phyloP scores from a whole-genome alignment of 2,113 vertebrate species.

The Helogale parvula region DNA sequence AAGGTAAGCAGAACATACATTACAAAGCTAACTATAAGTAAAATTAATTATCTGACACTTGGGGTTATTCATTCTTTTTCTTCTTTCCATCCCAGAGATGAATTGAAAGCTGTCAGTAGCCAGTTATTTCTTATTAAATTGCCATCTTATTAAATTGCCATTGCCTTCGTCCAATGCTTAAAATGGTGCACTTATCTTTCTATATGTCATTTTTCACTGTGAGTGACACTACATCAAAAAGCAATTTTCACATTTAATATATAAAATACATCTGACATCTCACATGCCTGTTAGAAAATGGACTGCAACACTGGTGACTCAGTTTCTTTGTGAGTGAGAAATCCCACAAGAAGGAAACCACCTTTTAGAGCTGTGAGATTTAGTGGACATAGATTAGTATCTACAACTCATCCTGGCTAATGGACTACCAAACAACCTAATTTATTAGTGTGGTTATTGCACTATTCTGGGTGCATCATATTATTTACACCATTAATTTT shows the following conservation, averaged over 20 bases:
- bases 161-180: conserved; percentile 49
- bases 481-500: neutral
- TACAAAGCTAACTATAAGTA: conserved; percentile 27
- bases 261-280: neutral
- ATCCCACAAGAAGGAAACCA: neutral
- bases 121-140: conserved; percentile 60
- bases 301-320: neutral
- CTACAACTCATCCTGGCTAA: neutral
- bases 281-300: conserved; percentile 6
- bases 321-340: conserved; percentile 9
- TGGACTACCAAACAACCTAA: neutral
- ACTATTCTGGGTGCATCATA: neutral
- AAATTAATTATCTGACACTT: conserved; percentile 51
- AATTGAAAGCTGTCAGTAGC: conserved; percentile 59
- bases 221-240: conserved; percentile 50
- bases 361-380: neutral
- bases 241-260: conserved; percentile 49
- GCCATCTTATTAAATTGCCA: conserved; percentile 43
- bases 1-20: conserved; percentile 7
- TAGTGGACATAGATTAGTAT: neutral
- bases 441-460: neutral
- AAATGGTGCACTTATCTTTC: conserved; percentile 60
- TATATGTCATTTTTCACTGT: conserved; percentile 19
- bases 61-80: conserved; percentile 10
- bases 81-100: conserved; percentile 38